Conservation (phyloP, 1,140 invertebrate species). For the Dendrolimus kikuchii region DNA sequence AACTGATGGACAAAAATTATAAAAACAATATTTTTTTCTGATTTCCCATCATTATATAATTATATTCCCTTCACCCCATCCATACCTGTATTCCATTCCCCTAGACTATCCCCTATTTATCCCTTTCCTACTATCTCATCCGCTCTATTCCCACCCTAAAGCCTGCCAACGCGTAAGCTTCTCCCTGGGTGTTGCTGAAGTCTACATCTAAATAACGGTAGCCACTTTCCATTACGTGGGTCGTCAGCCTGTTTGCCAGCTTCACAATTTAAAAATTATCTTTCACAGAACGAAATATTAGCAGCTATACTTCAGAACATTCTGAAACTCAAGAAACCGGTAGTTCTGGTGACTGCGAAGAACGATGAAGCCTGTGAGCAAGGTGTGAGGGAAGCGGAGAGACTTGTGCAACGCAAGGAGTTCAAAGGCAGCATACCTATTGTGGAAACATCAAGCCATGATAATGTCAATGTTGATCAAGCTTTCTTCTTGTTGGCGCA, state of each 20-base stretch:
- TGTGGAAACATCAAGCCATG: conserved; percentile 96
- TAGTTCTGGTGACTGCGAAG: conserved; percentile 96
- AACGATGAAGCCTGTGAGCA: conserved; percentile 94
- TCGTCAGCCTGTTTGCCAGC: too few species aligned
- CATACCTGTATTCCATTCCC: too few species aligned
- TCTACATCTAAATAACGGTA: too few species aligned
- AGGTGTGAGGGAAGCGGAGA: conserved; percentile 92
- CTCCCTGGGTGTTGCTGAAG: too few species aligned
- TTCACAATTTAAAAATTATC: background rate
- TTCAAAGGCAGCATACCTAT: conserved; percentile 91
- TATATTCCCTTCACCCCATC: too few species aligned
- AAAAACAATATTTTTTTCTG: too few species aligned
- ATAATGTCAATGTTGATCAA: conserved; percentile 97
- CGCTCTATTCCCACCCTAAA: too few species aligned
- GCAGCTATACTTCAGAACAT: conserved; percentile 88
- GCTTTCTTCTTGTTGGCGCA: conserved; percentile 95
- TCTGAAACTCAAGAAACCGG: conserved; percentile 94
- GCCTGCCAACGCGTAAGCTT: too few species aligned
- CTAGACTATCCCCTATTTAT: too few species aligned
- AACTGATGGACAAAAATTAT: too few species aligned
- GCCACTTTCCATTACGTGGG: background rate
- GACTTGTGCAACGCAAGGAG: conserved; percentile 91
- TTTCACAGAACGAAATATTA: conserved; percentile 78
- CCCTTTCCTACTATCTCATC: too few species aligned
- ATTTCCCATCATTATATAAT: too few species aligned